Evolutionary conservation across 2,113 vertebrate genomes (phyloP), one percentile per base, ranked within the genome.

Genomic region (Hippocampus abdominalis): DNA sequence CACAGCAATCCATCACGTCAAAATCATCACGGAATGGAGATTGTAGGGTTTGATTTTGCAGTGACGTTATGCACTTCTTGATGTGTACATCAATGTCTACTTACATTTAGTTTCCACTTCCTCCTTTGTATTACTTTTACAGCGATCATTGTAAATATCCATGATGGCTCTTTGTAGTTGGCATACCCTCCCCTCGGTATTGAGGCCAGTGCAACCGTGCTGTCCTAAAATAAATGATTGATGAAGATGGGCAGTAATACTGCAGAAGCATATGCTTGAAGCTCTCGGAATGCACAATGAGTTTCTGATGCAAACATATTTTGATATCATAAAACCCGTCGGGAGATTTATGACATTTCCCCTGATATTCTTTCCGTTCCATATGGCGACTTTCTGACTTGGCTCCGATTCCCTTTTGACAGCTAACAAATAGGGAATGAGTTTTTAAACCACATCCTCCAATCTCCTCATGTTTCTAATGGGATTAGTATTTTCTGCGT

Each of bases 211-310:
- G 40, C 63, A 48, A 25, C 42, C 42, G 42, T 27, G 36, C 63
- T 64, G 42, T 46, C 42, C 42, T 27, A 25, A 27, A 46, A 64
- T 64, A 46, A 64, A 64, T 64, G 63, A 64, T 64, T 46, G 63
- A 64, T 64, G 63, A 64, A 64, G 40, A 64, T 27, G 39, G 63
- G 42, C 63, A 64, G 42, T 64, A 64, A 64, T 64, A 64, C 63
- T 25, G 42, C 44, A 46, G 63, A 25, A 46, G 63, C 63, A 25
- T 64, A 64, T 64, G 63, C 63, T 64, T 64, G 63, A 64, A 64
- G 40, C 63, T 46, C 23, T 64, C 32, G 9, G 40, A 64, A 64
- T 64, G 39, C 27, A 27, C 63, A 46, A 64, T 27, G 63, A 64
- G 23, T 46, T 46, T 46, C 13, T 64, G 63, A 64, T 23, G 40